Evolutionary conservation across 2,888 invertebrate species (phyloP).

Genomic region (Aromia moschata): DNA sequence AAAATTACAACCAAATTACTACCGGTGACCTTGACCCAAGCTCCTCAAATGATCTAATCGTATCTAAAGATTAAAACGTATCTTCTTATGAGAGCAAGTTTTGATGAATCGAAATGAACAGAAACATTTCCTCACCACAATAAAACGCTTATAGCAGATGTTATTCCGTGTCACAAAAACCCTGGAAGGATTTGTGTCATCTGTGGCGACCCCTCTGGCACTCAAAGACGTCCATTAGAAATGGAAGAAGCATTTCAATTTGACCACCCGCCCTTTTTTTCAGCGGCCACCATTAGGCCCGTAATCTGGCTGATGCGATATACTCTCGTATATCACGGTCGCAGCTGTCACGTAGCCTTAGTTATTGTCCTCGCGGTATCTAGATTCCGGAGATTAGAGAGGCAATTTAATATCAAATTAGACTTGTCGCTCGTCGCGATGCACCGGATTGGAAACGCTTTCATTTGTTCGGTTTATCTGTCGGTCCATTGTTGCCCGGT

Average conservation of each 20-base stretch:
- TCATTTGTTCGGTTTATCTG: slow-evolving; percentile 15
- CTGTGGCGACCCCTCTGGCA: too few species aligned
- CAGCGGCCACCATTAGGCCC: background rate
- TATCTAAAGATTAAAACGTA: too few species aligned
- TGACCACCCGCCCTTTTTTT: background rate
- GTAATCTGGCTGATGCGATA: background rate
- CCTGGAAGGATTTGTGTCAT: too few species aligned
- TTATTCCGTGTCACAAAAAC: too few species aligned
- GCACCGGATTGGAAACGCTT: slow-evolving; percentile 17
- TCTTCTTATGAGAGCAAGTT: too few species aligned
- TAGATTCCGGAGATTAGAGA: background rate
- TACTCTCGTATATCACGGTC: background rate
- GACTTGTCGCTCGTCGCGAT: background rate
- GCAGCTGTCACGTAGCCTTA: background rate
- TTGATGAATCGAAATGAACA: too few species aligned
- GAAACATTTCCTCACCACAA: too few species aligned
- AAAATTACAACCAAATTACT: too few species aligned
- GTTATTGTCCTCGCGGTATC: background rate
- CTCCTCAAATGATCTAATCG: too few species aligned
- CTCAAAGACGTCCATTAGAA: too few species aligned
- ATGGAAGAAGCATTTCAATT: background rate
- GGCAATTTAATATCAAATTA: background rate
- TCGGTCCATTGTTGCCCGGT: slow-evolving; percentile 1
- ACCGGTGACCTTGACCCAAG: too few species aligned
- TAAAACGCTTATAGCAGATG: too few species aligned